Evolutionary conservation across 2,797 vertebrate species (phyloP).

Genomic region (Hipposideros larvatus): DNA sequence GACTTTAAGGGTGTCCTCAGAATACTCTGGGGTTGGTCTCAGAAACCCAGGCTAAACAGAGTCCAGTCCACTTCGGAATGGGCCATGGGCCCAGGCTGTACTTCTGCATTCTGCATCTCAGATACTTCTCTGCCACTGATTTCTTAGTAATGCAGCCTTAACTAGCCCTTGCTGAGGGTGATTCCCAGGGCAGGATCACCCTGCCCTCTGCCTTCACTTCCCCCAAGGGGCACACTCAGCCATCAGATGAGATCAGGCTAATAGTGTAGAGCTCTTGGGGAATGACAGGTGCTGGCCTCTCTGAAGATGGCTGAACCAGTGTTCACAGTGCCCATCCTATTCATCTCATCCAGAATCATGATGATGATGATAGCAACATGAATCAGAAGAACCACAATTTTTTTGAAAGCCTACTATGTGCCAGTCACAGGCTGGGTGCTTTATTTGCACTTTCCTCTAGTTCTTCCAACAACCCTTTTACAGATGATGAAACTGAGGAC

Average conservation of each 20-base stretch:
- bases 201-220: neutral
- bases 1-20: neutral
- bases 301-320: neutral
- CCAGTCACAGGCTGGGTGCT: neutral
- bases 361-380: neutral
- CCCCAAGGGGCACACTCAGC: neutral
- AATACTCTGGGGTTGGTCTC: neutral
- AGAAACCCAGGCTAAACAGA: neutral
- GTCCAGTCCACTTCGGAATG: neutral
- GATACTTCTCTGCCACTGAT: neutral
- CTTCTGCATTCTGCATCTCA: neutral
- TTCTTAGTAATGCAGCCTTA: conserved; percentile 2
- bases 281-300: too few relatives aligned
- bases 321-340: neutral
- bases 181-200: neutral
- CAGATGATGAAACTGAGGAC: neutral
- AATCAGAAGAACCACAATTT: neutral
- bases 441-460: neutral
- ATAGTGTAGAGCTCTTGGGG: neutral
- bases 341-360: neutral
- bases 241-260: neutral
- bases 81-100: neutral
- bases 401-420: neutral
- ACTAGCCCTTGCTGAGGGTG: neutral
- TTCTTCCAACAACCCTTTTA: neutral